Percentiles rank a stretch among this genome's conserved stretches.
phyloP scores from a whole-genome alignment of 2,797 vertebrate species.

The Prionace glauca region DNA sequence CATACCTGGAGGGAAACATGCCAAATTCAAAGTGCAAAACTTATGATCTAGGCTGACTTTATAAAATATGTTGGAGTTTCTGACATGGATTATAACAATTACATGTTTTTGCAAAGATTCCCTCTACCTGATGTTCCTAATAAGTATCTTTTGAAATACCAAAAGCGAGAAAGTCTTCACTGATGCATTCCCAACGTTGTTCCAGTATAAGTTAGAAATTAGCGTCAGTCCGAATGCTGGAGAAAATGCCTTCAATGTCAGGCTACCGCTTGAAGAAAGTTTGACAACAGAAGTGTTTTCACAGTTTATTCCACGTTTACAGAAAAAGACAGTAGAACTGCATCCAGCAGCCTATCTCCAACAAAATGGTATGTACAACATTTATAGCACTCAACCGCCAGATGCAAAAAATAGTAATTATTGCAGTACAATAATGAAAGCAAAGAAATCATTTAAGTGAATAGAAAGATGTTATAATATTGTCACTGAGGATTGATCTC shows the following conservation, averaged over 20 bases:
- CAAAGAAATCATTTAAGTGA: conserved; percentile 5
- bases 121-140: neutral
- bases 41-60: too few relatives aligned
- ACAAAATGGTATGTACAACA: neutral
- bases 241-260: neutral
- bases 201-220: neutral
- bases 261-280: neutral
- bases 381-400: neutral
- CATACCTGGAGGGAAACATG: too few relatives aligned
- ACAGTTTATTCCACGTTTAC: neutral
- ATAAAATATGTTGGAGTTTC: too few relatives aligned
- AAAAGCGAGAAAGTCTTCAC: neutral
- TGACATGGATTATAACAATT: too few relatives aligned
- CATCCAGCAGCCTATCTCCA: neutral
- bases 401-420: neutral
- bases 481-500: neutral
- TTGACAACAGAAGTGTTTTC: neutral
- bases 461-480: neutral
- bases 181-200: neutral
- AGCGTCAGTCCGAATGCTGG: neutral
- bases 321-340: neutral
- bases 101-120: neutral
- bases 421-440: neutral
- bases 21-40: too few relatives aligned
- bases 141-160: neutral